Percentiles rank a stretch among this genome's conserved stretches.
phyloP scores from a whole-genome alignment of 2,113 vertebrate species.

The Amazona guildingii region DNA sequence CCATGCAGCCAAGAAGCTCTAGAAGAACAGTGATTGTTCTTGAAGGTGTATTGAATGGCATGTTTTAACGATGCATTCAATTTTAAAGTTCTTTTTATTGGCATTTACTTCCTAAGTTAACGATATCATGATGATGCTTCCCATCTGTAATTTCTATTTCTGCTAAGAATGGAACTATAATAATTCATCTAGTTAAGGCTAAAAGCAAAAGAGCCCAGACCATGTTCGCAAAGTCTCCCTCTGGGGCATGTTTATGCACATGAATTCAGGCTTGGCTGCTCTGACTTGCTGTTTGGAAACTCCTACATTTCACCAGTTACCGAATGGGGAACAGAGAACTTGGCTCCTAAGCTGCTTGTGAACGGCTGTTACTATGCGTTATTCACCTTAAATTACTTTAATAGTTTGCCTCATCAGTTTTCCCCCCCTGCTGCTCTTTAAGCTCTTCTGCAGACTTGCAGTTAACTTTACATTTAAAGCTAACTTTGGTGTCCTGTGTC shows the following conservation, averaged over 20 bases:
- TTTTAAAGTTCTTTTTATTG: slow-evolving; percentile 13
- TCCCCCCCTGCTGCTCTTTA: neutral
- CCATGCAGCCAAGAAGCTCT: neutral
- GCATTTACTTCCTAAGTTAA: neutral
- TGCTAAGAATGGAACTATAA: slow-evolving; percentile 60
- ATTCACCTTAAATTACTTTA: slow-evolving; percentile 2
- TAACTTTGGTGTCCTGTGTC: neutral
- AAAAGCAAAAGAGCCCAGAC: slow-evolving; percentile 12
- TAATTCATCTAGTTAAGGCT: neutral
- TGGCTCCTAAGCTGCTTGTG: neutral
- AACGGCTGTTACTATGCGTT: neutral
- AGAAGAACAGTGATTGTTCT: neutral
- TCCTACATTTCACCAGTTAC: neutral
- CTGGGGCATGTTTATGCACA: slow-evolving; percentile 7
- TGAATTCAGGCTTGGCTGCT: slow-evolving; percentile 27
- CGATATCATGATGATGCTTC: neutral
- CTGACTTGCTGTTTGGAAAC: slow-evolving; percentile 16
- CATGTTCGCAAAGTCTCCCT: neutral
- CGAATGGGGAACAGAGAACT: neutral
- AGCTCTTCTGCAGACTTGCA: neutral
- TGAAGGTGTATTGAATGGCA: neutral
- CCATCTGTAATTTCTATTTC: slow-evolving; percentile 22
- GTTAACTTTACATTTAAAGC: neutral
- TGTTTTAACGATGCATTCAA: neutral
- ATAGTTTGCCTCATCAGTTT: neutral